Base-by-base conservation (phyloP, 2,113 vertebrate genomes). In the Struthidea cinerea region DNA sequence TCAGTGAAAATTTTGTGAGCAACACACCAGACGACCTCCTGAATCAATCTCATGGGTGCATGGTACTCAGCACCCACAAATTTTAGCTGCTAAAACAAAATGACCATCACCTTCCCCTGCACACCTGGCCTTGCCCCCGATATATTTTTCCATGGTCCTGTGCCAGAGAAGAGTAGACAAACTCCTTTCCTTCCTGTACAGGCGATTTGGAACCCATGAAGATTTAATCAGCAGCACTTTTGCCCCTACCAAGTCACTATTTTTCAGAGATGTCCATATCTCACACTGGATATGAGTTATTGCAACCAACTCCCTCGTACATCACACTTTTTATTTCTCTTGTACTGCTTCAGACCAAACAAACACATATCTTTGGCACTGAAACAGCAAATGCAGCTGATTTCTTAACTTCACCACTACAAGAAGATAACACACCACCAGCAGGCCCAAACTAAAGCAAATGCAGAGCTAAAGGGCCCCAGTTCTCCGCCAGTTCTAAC, bases 61-160 rank as follows among this genome's bases (percentile, higher is more conserved):
- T 55, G 14, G n/a, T 30, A 93, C 20, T 52, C 33, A 41, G 49
- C 17, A 73, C 6, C 7, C 26, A 76, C 68, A 47, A 6, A 83
- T 44, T 27, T 70, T 30, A 65, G 27, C n/a, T 61, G 46, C 46
- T 56, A 47, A 39, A 47, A 33, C 10, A 65, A 75, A 85, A 67
- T 6, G 2, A 78, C 20, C 9, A 53, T 37, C 42, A 22, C 24
- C 42, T 35, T 71, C 26, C 32, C 7, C 28, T 33, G 42, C 23
- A n/a, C 28, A 59, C 10, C 7, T 13, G 14, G 7, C 49, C 57
- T 61, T 75, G 42, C 32, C 30, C 42, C 44, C 59, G 22, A 59
- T 28, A 63, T 2, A 17, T 60, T 52, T 56, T 47, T 24, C n/a
- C 52, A 44, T 0, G 0, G 22, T 64, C 28, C 41, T 22, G 22